Base-by-base conservation (phyloP, 2,888 invertebrate species). In the Ophion ellenae region DNA sequence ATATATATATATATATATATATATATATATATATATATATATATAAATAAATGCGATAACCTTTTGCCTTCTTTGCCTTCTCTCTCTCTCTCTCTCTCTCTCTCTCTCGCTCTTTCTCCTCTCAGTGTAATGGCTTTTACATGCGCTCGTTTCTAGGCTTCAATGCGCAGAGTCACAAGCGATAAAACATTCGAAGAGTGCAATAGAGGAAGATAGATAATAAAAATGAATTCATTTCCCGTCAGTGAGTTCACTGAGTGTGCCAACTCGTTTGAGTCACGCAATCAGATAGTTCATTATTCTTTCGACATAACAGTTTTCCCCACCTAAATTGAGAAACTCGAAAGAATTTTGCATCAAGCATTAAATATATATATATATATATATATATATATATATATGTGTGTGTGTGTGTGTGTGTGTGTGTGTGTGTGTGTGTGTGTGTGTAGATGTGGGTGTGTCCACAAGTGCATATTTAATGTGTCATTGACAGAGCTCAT, bases 151-250 rank as follows among this genome's bases (percentile, higher is more conserved):
- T 69, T 77, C 53, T 73, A 63, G 73, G 32, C 83, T 83, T 83
- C 80, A 81, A 71, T 77, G 83, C 24, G 70, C 24, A 77, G 53
- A 14, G 73, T 63, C 76, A 59, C 61, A 32, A 78, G 70, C 86
- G 86, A 86, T 86, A 86, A 86, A 86, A 86, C 81, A 83, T 83
- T 83, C 78, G 78, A 67, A 81, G 79, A 81, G 73, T 61, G 84
- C 80, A 74, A 86, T 81, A 77, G 66, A 83, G 80, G 78, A 70
- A 83, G 83, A 75, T 74, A 71, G 81, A 86, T 86, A 84, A 86
- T 84, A 86, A 84, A 86, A 86, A 86, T 84, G 78, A 86, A 86
- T 86, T 86, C 86, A 84, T 86, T 86, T 86, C 86, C 86, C 83
- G 84, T 81, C 81, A 84, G 83, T 84, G 86, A 86, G 86, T 83